phyloP scores from a whole-genome alignment of 1,140 invertebrate species.

The Nasonia giraulti region DNA sequence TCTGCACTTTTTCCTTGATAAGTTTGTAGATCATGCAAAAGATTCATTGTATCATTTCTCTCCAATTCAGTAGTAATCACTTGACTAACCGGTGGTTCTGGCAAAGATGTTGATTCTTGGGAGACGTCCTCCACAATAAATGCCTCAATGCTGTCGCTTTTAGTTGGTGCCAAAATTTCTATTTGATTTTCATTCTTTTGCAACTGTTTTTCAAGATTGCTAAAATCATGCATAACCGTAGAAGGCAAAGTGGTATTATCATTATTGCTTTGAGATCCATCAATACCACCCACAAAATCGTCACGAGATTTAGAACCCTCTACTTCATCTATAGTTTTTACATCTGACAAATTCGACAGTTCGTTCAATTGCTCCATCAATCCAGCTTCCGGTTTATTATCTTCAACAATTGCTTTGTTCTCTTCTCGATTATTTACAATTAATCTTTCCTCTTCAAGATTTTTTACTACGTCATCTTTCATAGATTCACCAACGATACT shows the following conservation, averaged over 20 bases:
- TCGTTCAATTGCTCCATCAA: neutral
- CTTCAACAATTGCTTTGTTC: neutral
- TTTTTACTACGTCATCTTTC: neutral
- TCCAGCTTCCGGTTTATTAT: neutral
- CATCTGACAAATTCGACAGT: neutral
- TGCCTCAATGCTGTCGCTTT: neutral
- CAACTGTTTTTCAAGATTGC: slow-evolving; percentile 35
- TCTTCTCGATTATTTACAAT: neutral
- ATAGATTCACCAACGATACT: neutral
- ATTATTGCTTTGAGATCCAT: neutral
- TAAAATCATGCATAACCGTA: slow-evolving; percentile 34
- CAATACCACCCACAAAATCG: neutral
- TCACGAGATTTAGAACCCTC: neutral
- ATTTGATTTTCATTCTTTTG: slow-evolving; percentile 33
- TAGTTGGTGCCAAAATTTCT: slow-evolving; percentile 12
- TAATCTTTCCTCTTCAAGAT: neutral
- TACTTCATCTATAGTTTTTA: slow-evolving; percentile 12
- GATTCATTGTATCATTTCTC: neutral
- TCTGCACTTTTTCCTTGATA: neutral
- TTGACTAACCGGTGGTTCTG: neutral
- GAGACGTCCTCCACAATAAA: neutral
- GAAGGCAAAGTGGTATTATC: neutral
- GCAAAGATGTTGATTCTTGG: neutral
- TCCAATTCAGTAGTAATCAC: neutral
- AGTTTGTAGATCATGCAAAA: neutral